These are phyloP conservation scores for Caenorhabditis briggsae DNA, from an alignment of 1,140 invertebrate genomes.

Conservation along the genomic window DNA sequence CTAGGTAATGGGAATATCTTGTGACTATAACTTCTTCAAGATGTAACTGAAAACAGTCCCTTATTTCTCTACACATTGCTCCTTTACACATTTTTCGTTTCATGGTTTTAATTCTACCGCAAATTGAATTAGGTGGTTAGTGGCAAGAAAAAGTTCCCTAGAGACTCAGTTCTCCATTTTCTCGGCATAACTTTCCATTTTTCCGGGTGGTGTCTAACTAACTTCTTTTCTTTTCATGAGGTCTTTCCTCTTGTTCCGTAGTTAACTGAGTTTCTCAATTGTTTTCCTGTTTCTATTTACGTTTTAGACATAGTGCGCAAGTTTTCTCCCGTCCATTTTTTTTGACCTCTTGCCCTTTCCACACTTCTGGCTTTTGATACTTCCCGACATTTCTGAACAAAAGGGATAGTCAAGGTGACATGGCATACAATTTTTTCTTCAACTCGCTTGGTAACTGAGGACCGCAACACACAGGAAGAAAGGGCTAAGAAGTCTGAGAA, in stretches of 20 bases:
- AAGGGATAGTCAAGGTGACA: constrained; percentile 48
- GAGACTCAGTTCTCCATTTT: background rate
- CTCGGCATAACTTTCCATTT: background rate
- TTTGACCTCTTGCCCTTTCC: background rate
- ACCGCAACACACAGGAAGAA: background rate
- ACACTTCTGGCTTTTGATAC: constrained; percentile 13
- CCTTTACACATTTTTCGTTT: background rate
- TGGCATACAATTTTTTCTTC: constrained; percentile 22
- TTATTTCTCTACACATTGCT: background rate
- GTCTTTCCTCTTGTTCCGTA: constrained; percentile 21
- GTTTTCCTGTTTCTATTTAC: constrained; percentile 49
- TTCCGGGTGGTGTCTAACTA: constrained; percentile 1
- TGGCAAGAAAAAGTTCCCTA: background rate
- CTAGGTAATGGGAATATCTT: too few species aligned
- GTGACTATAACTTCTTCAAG: too few species aligned
- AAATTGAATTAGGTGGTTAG: constrained; percentile 19
- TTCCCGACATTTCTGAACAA: constrained; percentile 24
- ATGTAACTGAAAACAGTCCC: too few species aligned
- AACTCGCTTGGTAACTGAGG: background rate
- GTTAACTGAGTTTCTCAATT: constrained; percentile 32
- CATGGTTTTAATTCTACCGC: background rate
- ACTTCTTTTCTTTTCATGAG: constrained; percentile 25
- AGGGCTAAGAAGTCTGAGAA: background rate
- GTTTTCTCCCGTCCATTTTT: background rate
- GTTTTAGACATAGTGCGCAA: constrained; percentile 34